These are phyloP conservation scores for Castor canadensis DNA, from an alignment of 2,113 vertebrate species.

Conservation along the genomic window DNA sequence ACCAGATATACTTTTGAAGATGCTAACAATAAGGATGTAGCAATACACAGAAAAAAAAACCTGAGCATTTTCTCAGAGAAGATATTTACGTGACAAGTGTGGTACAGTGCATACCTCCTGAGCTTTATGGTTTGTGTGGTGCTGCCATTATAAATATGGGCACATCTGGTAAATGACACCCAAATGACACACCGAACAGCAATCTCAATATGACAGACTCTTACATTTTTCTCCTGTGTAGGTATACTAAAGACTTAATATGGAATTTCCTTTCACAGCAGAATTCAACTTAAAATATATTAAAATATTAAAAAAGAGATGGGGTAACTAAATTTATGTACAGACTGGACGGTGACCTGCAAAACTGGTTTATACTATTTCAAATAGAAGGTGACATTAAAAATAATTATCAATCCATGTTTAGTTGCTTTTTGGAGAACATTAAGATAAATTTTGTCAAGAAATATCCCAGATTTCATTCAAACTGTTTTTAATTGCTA, in stretches of 20 bases:
- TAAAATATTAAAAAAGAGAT: slow-evolving; percentile 57
- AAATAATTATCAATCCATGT: slow-evolving; percentile 3
- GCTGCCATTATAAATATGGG: slow-evolving; percentile 37
- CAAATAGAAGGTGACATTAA: slow-evolving; percentile 4
- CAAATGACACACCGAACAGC: slow-evolving; percentile 53
- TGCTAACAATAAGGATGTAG: slow-evolving; percentile 34
- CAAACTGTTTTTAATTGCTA: slow-evolving; percentile 47
- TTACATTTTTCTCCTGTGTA: slow-evolving; percentile 45
- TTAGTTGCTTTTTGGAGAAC: slow-evolving; percentile 38
- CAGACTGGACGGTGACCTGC: neutral
- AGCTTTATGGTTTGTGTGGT: slow-evolving; percentile 47
- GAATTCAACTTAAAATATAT: slow-evolving; percentile 59
- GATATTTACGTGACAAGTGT: neutral
- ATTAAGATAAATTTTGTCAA: slow-evolving; percentile 30
- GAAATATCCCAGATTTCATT: slow-evolving; percentile 44
- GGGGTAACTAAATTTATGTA: slow-evolving; percentile 42
- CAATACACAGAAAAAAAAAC: neutral
- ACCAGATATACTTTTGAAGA: slow-evolving; percentile 48
- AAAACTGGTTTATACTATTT: slow-evolving; percentile 33
- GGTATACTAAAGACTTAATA: slow-evolving; percentile 53
- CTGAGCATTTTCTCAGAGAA: slow-evolving; percentile 13
- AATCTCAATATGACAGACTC: slow-evolving; percentile 51
- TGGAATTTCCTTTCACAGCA: slow-evolving; percentile 30
- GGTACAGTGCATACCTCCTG: slow-evolving; percentile 40
- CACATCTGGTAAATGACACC: slow-evolving; percentile 68